Evolutionary conservation across 2,113 vertebrate genomes (phyloP).

Genomic region (Chunga burmeisteri): DNA sequence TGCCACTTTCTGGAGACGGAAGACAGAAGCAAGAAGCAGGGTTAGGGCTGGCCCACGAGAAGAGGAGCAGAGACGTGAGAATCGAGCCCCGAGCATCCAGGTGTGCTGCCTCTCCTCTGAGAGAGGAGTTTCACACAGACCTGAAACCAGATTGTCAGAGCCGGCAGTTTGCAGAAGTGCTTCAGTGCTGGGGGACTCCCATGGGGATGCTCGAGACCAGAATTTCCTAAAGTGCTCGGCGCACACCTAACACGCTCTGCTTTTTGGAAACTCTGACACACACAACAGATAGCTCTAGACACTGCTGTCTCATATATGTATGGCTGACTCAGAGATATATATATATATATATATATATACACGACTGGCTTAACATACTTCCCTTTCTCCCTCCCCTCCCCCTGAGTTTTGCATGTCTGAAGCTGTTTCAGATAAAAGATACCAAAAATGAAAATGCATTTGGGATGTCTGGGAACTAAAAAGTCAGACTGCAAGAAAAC

Average conservation of each 20-base stretch:
- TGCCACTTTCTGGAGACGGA: neutral
- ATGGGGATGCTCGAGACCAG: neutral
- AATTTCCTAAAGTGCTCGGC: conserved; percentile 23
- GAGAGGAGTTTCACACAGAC: neutral
- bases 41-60: neutral
- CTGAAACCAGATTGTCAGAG: neutral
- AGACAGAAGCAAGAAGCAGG: neutral
- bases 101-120: neutral
- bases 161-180: neutral
- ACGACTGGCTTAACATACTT: neutral
- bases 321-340: conserved; percentile 49
- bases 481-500: conserved; percentile 48
- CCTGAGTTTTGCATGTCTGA: conserved; percentile 60
- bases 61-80: neutral
- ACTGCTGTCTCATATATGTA: conserved; percentile 21
- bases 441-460: conserved; percentile 48
- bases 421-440: conserved; percentile 52
- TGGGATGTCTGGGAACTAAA: conserved; percentile 47
- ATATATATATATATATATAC: neutral
- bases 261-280: conserved; percentile 52
- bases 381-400: neutral
- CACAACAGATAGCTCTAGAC: neutral
- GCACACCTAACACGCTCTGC: neutral
- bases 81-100: neutral
- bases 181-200: neutral